A percentile compares a stretch with the other conserved stretches of the same genome.
Conservation (phyloP, 2,113 vertebrate genomes). For the Struthio camelus region DNA sequence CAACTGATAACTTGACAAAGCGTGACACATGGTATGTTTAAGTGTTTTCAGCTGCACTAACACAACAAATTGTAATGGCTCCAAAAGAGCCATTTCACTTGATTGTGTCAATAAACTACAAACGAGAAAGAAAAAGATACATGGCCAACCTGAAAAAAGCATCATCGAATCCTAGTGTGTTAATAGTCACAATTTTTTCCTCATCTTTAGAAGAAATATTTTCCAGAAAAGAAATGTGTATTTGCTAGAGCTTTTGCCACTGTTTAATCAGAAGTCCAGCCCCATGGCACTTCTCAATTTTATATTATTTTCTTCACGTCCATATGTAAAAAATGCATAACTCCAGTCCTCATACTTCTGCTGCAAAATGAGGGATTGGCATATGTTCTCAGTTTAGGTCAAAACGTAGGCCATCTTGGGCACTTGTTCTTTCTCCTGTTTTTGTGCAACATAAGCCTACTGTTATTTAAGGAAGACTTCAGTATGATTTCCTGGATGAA, state of each 20-base stretch:
- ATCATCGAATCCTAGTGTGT: neutral
- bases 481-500: neutral
- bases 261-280: neutral
- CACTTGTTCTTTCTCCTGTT: neutral
- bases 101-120: constrained; percentile 43
- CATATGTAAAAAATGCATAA: neutral
- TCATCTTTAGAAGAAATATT: neutral
- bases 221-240: neutral
- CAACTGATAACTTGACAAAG: constrained; percentile 57
- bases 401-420: neutral
- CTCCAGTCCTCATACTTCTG: neutral
- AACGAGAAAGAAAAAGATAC: neutral
- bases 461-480: neutral
- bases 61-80: constrained; percentile 50
- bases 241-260: neutral
- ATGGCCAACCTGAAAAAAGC: neutral
- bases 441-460: neutral
- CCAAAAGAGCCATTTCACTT: constrained; percentile 47
- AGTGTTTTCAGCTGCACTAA: constrained; percentile 66
- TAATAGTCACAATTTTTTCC: neutral
- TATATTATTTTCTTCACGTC: neutral
- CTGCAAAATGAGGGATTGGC: neutral
- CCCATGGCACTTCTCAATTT: neutral
- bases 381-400: neutral
- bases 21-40: constrained; percentile 34